phyloP scores from a whole-genome alignment of 2,113 vertebrate species.

The Peromyscus californicus region DNA sequence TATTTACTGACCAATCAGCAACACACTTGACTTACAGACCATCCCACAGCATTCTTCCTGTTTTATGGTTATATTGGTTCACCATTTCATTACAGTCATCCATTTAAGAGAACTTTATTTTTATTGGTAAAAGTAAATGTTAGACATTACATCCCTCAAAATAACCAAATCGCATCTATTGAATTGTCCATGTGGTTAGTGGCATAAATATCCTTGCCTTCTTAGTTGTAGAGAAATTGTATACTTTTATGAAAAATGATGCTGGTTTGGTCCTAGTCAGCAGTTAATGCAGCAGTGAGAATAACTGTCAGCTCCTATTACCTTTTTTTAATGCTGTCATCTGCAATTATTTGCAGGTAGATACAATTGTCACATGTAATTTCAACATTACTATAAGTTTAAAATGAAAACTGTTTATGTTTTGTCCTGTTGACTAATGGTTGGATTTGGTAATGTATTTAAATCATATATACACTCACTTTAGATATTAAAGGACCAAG shows the following conservation, averaged over 20 bases:
- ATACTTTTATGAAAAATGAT: not conserved
- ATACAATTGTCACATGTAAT: not conserved
- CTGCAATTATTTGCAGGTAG: not conserved
- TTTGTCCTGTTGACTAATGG: not conserved
- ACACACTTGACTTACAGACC: no score
- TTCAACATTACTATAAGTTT: not conserved
- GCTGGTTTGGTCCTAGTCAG: not conserved
- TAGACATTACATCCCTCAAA: not conserved
- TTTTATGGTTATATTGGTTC: not conserved
- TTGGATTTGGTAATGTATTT: not conserved
- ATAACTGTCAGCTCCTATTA: not conserved
- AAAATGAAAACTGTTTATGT: not conserved
- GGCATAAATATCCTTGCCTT: not conserved
- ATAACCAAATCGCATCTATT: not conserved
- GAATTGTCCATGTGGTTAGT: not conserved
- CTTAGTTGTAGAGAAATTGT: not conserved
- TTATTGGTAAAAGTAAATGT: not conserved
- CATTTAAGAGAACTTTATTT: not conserved
- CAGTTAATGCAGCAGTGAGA: rapidly evolving
- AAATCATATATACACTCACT: not conserved
- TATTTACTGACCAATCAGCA: no score
- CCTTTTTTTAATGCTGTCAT: not conserved
- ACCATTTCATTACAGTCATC: not conserved
- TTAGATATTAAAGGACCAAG: not conserved
- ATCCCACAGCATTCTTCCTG: not conserved